These are phyloP conservation scores for Drepana falcataria DNA, from an alignment of 2,888 invertebrate species.

Conservation along the genomic window DNA sequence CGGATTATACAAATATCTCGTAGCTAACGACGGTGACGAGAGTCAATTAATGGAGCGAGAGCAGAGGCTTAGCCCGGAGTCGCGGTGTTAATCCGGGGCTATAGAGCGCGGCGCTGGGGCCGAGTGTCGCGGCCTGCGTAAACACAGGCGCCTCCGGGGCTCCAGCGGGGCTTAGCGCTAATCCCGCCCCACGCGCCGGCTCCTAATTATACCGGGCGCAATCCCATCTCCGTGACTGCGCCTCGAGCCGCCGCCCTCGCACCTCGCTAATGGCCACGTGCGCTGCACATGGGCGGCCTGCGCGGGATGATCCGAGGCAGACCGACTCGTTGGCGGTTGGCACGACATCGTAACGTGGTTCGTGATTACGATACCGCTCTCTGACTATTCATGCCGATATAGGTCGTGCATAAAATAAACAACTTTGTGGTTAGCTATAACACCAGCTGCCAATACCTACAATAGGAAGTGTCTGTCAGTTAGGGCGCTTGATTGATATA, in stretches of 20 bases:
- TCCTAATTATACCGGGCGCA: background rate
- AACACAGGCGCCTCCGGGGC: background rate
- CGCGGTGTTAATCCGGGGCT: conserved; percentile 13
- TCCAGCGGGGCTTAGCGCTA: background rate
- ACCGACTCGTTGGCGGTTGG: no score
- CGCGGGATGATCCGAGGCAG: no score
- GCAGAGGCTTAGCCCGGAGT: conserved; percentile 14
- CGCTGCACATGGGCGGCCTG: no score
- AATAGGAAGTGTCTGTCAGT: background rate
- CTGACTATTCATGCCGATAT: no score
- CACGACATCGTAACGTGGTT: no score
- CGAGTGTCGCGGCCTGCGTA: no score
- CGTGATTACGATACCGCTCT: no score
- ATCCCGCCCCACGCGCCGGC: background rate
- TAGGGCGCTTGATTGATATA: conserved; percentile 44
- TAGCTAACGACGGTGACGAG: background rate
- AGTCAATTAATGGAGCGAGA: conserved; percentile 5
- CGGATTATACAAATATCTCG: background rate
- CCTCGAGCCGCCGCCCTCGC: no score
- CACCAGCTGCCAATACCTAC: background rate
- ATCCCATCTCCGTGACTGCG: background rate
- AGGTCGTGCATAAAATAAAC: no score
- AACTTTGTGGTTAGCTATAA: no score
- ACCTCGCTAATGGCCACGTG: no score
- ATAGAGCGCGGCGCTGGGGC: background rate